Conservation (phyloP, 2,888 invertebrate species). For the Lordiphosa andalusiaca region DNA sequence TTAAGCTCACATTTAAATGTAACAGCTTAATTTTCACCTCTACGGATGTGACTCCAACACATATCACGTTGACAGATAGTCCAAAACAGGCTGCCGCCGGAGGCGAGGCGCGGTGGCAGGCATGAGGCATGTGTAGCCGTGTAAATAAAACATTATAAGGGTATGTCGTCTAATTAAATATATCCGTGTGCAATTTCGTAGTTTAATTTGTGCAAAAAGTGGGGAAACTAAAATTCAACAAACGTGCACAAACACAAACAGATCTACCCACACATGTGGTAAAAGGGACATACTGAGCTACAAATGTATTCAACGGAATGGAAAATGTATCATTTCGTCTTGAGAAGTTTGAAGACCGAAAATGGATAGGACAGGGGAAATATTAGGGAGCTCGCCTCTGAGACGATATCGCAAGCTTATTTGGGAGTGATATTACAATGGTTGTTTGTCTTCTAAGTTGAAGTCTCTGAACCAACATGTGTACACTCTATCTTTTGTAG, state of each 20-base stretch:
- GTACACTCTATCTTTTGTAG: too few relatives aligned
- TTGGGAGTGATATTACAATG: too few relatives aligned
- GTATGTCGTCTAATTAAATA: constrained; percentile 67
- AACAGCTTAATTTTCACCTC: constrained; percentile 43
- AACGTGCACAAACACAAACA: constrained; percentile 14
- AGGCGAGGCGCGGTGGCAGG: not conserved
- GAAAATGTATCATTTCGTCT: not conserved
- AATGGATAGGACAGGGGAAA: too few relatives aligned
- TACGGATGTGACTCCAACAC: constrained; percentile 35
- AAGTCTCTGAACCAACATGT: too few relatives aligned
- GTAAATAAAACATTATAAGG: constrained; percentile 53
- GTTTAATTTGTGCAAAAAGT: constrained; percentile 58
- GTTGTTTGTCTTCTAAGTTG: too few relatives aligned
- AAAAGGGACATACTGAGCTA: constrained; percentile 6
- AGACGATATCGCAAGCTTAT: too few relatives aligned
- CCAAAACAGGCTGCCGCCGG: not conserved
- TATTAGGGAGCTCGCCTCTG: too few relatives aligned
- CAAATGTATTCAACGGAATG: constrained; percentile 2
- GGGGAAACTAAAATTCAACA: constrained; percentile 58
- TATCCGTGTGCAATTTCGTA: constrained; percentile 59
- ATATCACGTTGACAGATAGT: constrained; percentile 41
- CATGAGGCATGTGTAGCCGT: constrained; percentile 37
- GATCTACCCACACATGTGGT: constrained; percentile 2
- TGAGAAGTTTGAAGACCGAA: too few relatives aligned
- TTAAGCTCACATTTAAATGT: constrained; percentile 34